Evolutionary conservation across 1,140 invertebrate species (phyloP).

Genomic region (Grapholita molesta): DNA sequence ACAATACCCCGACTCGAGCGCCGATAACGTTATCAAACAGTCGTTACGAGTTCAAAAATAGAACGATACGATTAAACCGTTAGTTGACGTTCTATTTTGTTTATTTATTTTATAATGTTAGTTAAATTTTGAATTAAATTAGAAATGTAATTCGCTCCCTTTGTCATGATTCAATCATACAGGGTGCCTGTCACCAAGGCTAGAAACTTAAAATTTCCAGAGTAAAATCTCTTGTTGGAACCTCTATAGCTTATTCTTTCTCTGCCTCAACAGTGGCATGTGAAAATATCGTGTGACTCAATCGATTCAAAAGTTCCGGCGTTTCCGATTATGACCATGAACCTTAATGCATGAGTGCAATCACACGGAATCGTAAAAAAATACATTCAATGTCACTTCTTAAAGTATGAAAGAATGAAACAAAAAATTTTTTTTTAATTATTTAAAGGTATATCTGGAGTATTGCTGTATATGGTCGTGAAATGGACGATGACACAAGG

Average conservation of each 20-base stretch:
- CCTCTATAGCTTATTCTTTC: not conserved
- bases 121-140: no score
- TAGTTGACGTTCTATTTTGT: no score
- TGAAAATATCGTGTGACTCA: not conserved
- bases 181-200: not conserved
- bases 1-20: not conserved
- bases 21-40: not conserved
- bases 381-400: no score
- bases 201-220: no score
- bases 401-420: no score
- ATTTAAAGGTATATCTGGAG: no score
- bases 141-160: not conserved
- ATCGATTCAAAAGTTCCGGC: not conserved
- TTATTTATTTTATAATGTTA: no score
- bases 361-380: no score
- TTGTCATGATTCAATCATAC: not conserved
- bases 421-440: no score
- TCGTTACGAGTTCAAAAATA: not conserved
- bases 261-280: not conserved
- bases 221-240: no score
- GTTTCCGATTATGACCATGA: not conserved
- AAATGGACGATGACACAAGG: no score
- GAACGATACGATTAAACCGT: not conserved
- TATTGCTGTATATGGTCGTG: no score
- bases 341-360: not conserved